Evolutionary conservation across 1,140 invertebrate species (phyloP).

Genomic region (Eufriesea mexicana): DNA sequence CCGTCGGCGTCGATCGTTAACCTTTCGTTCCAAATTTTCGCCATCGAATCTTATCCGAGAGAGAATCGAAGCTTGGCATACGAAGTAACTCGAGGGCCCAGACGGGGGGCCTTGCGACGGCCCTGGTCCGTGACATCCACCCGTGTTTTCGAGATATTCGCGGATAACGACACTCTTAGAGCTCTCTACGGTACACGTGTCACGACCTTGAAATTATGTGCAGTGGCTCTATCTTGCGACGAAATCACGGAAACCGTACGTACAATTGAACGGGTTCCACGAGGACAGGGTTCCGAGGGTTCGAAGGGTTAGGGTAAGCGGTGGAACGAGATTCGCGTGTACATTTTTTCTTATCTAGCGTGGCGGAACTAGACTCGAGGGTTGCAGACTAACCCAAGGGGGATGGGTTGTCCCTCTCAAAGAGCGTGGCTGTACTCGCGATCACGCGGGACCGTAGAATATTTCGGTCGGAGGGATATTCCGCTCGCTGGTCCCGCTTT

Average conservation of each 20-base stretch:
- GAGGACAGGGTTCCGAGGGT: background rate
- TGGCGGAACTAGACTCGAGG: conserved; percentile 7
- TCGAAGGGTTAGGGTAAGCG: conserved; percentile 35
- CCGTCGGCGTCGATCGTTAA: background rate
- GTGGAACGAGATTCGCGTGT: conserved; percentile 58
- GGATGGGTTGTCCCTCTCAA: no score
- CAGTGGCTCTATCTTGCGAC: background rate
- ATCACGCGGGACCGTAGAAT: conserved; percentile 56
- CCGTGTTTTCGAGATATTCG: no score
- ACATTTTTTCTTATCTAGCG: conserved; percentile 60
- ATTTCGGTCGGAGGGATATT: conserved; percentile 53
- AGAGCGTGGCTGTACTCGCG: background rate
- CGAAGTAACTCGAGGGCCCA: no score
- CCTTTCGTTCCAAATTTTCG: background rate
- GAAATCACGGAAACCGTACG: conserved; percentile 25
- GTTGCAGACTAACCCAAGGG: background rate
- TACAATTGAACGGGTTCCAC: background rate
- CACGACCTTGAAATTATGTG: conserved; percentile 15
- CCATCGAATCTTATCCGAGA: background rate
- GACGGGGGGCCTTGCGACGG: no score
- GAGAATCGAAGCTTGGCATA: background rate
- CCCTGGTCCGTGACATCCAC: no score
- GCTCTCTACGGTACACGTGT: background rate
- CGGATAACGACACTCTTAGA: no score
- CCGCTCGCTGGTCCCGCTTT: conserved; percentile 31